Conservation (phyloP, 2,888 invertebrate species). For the Leucania comma region DNA sequence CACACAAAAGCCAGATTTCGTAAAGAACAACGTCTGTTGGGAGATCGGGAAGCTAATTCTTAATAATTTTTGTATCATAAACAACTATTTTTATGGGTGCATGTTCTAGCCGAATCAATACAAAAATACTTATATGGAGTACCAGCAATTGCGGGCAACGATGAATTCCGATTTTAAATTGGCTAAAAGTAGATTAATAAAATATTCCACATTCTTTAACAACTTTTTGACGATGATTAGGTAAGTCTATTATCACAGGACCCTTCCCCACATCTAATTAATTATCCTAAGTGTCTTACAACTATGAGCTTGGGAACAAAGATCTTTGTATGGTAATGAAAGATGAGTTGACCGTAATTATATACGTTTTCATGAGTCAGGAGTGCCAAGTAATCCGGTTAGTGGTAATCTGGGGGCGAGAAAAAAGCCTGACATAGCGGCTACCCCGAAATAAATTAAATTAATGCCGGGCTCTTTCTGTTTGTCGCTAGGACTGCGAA, state of each 20-base stretch:
- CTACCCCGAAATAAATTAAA: slow-evolving; percentile 71
- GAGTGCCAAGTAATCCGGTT: slow-evolving; percentile 72
- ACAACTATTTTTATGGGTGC: no score
- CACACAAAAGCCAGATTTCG: no score
- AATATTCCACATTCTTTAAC: neutral
- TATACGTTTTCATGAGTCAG: slow-evolving; percentile 70
- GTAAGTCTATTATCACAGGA: neutral
- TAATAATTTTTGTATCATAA: no score
- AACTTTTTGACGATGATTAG: neutral
- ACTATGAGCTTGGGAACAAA: slow-evolving; percentile 35
- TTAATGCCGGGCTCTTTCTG: slow-evolving; percentile 63
- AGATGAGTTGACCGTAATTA: slow-evolving; percentile 69
- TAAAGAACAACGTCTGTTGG: no score
- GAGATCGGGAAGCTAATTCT: no score
- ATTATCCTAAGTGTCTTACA: slow-evolving; percentile 21
- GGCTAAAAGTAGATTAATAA: neutral
- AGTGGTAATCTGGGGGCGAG: slow-evolving; percentile 68
- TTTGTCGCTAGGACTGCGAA: slow-evolving; percentile 46
- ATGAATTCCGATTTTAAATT: neutral
- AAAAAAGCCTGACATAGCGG: slow-evolving; percentile 68
- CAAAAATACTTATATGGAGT: no score
- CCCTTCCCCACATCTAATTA: slow-evolving; percentile 16
- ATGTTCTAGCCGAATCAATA: no score
- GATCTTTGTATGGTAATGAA: slow-evolving; percentile 58
- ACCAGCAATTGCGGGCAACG: neutral